phyloP scores from a whole-genome alignment of 2,888 invertebrate genomes.

The Eulithis prunata region DNA sequence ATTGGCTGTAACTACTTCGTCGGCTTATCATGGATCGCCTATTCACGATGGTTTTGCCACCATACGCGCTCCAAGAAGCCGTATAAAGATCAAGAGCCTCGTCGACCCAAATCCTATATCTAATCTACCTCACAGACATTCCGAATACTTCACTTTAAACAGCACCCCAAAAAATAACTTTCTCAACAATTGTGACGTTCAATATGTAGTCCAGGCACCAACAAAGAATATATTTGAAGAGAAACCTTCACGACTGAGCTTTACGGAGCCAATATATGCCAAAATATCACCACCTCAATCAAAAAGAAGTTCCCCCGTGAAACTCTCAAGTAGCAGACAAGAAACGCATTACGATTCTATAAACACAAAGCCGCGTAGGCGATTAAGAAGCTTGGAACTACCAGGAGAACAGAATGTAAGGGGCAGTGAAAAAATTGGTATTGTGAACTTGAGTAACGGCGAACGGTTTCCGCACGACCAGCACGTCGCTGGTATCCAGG shows the following conservation, averaged over 20 bases:
- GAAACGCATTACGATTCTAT: conserved; percentile 80
- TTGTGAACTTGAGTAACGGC: conserved; percentile 70
- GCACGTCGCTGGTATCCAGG: conserved; percentile 68
- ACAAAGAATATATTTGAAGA: conserved; percentile 51
- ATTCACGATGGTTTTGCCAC: conserved; percentile 95
- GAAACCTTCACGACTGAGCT: conserved; percentile 70
- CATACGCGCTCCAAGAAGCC: conserved; percentile 87
- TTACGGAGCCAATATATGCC: conserved; percentile 79
- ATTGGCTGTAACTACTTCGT: conserved; percentile 77
- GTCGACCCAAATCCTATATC: conserved; percentile 71
- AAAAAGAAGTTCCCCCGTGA: conserved; percentile 70
- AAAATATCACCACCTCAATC: conserved; percentile 75
- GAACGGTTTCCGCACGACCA: conserved; percentile 71
- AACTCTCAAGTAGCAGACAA: conserved; percentile 61
- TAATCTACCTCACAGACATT: conserved; percentile 79
- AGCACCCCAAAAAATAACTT: conserved; percentile 74
- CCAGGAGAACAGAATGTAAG: conserved; percentile 63
- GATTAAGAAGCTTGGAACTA: conserved; percentile 75
- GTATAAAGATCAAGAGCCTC: conserved; percentile 78
- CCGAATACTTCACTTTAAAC: conserved; percentile 80
- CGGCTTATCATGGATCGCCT: conserved; percentile 81
- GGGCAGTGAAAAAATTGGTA: conserved; percentile 65
- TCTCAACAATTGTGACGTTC: conserved; percentile 72
- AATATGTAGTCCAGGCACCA: conserved; percentile 64
- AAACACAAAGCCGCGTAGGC: conserved; percentile 76